These are phyloP conservation scores for Melanotaenia boesemani DNA, from an alignment of 2,797 vertebrate genomes.

Conservation along the genomic window DNA sequence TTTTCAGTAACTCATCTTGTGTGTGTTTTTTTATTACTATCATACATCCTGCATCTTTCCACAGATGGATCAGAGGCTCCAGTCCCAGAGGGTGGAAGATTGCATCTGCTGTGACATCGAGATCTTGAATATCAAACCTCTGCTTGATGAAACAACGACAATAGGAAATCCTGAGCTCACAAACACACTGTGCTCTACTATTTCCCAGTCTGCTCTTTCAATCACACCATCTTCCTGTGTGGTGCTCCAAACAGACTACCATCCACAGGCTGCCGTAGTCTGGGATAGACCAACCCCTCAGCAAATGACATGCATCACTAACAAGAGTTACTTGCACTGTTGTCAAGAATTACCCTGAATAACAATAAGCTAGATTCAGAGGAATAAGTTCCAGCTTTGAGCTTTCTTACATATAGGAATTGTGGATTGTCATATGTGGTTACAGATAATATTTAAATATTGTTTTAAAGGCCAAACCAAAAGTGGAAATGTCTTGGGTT, in stretches of 20 bases:
- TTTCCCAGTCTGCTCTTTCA: not conserved
- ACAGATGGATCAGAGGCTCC: slow-evolving; percentile 58
- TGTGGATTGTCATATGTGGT: slow-evolving; percentile 10
- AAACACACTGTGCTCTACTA: not conserved
- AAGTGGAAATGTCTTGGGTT: not conserved
- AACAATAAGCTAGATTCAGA: not conserved
- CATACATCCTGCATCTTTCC: not conserved
- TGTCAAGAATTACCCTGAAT: not conserved
- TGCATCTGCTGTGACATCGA: slow-evolving; percentile 68
- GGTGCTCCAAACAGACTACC: slow-evolving; percentile 16
- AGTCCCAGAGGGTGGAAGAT: slow-evolving; percentile 61
- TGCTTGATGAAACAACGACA: not conserved
- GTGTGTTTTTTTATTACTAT: not conserved
- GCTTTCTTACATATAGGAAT: slow-evolving; percentile 2
- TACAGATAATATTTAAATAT: slow-evolving; percentile 21
- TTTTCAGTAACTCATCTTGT: not conserved
- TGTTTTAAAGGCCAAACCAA: not conserved
- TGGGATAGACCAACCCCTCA: not conserved
- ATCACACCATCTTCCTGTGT: not conserved
- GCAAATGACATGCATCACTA: not conserved
- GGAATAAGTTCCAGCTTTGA: slow-evolving; percentile 7
- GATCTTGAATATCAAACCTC: slow-evolving; percentile 44
- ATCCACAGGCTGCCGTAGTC: slow-evolving; percentile 24
- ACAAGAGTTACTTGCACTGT: slow-evolving; percentile 33
- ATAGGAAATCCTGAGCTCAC: slow-evolving; percentile 2